phyloP scores from a whole-genome alignment of 1,140 invertebrate genomes.

The Trypoxylus dichotomus region DNA sequence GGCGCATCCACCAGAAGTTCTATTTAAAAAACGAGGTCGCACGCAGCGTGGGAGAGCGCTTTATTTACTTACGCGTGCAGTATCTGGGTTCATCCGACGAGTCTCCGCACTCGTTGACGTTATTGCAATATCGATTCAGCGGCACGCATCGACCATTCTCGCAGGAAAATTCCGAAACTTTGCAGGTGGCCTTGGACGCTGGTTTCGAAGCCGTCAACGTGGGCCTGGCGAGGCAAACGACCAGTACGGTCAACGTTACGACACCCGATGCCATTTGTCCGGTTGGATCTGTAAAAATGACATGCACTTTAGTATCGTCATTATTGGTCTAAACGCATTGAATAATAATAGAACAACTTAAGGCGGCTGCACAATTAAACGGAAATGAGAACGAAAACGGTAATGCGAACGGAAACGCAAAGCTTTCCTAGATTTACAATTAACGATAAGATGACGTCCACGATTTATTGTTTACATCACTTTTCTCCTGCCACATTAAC shows the following conservation, averaged over 20 bases:
- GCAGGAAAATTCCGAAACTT: conserved; percentile 79
- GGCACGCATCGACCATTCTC: conserved; percentile 77
- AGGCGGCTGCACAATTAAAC: no score
- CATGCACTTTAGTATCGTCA: no score
- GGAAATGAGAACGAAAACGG: no score
- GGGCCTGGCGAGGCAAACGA: conserved; percentile 28
- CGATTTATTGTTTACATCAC: no score
- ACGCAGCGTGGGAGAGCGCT: no score
- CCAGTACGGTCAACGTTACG: conserved; percentile 14
- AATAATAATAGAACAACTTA: no score
- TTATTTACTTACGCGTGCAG: conserved; percentile 85
- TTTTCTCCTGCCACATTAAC: no score
- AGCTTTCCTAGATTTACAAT: no score
- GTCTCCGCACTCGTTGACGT: conserved; percentile 82
- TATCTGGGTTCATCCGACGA: conserved; percentile 80
- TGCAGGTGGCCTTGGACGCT: conserved; percentile 55
- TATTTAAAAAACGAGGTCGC: not conserved
- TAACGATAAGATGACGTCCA: no score
- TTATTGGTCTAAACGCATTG: no score
- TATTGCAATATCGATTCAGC: conserved; percentile 81
- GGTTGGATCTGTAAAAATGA: conserved; percentile 11
- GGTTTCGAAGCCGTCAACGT: conserved; percentile 37
- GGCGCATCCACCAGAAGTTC: not conserved
- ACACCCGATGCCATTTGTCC: not conserved
- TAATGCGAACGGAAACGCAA: no score